Conservation (phyloP, 2,797 vertebrate genomes). For the Gambusia yucatana region DNA sequence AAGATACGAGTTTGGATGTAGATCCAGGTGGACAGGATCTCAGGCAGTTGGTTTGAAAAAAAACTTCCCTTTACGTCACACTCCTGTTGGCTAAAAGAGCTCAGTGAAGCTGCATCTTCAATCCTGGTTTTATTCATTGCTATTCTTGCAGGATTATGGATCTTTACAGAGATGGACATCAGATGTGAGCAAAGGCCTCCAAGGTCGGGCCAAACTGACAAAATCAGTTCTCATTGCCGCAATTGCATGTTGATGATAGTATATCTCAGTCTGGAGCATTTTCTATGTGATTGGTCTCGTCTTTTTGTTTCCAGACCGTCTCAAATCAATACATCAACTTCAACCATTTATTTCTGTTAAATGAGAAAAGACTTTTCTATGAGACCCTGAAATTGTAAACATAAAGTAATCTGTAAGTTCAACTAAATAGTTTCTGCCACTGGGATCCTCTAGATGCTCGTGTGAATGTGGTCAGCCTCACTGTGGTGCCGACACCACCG, state of each 20-base stretch:
- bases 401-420: background rate
- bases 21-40: conserved; percentile 19
- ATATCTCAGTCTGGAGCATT: background rate
- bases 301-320: background rate
- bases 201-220: background rate
- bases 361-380: background rate
- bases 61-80: conserved; percentile 11
- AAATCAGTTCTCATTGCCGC: background rate
- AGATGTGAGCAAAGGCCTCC: background rate
- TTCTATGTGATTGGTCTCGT: background rate
- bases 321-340: background rate
- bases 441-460: background rate
- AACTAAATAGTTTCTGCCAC: background rate
- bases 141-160: background rate
- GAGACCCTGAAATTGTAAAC: background rate
- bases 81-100: background rate
- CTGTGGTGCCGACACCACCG: background rate
- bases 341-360: background rate
- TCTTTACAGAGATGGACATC: background rate
- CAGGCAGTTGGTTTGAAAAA: conserved; percentile 26
- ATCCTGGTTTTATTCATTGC: background rate
- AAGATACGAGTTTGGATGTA: background rate
- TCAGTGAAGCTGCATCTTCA: background rate
- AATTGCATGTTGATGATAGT: background rate
- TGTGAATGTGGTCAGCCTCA: background rate